Base-by-base conservation (phyloP, 2,888 invertebrate genomes). In the Eupithecia exiguata region DNA sequence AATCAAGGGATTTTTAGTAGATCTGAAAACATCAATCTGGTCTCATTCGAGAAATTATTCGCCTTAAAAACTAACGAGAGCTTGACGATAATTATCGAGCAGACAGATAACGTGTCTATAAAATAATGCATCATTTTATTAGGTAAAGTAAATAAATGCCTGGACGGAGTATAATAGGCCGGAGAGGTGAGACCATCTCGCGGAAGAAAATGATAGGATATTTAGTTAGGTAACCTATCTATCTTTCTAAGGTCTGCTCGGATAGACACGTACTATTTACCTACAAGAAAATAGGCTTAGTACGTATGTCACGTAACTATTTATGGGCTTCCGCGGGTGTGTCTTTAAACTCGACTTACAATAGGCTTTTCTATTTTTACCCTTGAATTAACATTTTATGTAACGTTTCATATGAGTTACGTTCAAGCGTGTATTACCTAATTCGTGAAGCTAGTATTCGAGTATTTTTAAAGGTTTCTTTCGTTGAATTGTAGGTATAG, bases 291-390 rank as follows among this genome's bases (percentile, higher is more conserved):
- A 81, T 77, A 82, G 81, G 81, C 83, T 85, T 83, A n/a, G n/a
- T n/a, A 86, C 36, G 6, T 25, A 66, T 66, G 81, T 81, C 79
- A 73, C 77, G 81, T 82, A 81, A 82, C 65, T 69, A 84, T 85
- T 84, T 83, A 84, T 80, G 75, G 82, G 79, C 80, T 84, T 84
- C 83, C 79, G 81, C 74, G 53, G 80, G 75, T 69, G 77, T 80
- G 76, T 79, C 77, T 74, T 68, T 5, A 14, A 46, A 53, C 62
- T 74, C 62, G 46, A 67, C 67, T 70, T 62, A 70, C 38, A 67
- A 61, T 67, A 58, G n/a, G n/a, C 46, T 68, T 38, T 43, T 25
- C 35, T 66, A 63, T 61, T 61, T 67, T 67, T 25, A 49, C 58
- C 25, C 58, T 58, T 16, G 58, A 14, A 36, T 61, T 38, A 58